Evolutionary conservation across 2,113 vertebrate genomes (phyloP).

Genomic region (Ellobius talpinus): DNA sequence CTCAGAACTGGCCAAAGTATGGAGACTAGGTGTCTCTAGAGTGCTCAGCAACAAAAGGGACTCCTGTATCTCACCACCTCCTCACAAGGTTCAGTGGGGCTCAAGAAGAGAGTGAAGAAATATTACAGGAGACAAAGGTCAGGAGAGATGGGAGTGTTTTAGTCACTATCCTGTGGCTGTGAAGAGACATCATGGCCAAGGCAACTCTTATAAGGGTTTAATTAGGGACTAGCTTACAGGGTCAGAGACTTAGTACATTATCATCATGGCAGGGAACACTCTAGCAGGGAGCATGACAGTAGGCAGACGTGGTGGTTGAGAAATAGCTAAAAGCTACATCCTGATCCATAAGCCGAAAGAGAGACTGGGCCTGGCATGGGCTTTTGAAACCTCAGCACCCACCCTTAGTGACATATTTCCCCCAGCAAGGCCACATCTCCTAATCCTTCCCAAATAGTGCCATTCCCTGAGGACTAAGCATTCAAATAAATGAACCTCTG

Average conservation of each 20-base stretch:
- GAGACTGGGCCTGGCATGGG: background rate
- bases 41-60: background rate
- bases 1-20: background rate
- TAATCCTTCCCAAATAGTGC: background rate
- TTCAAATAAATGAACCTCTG: background rate
- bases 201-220: background rate
- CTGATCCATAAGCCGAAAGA: background rate
- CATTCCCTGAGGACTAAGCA: background rate
- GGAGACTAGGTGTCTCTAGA: background rate
- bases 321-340: background rate
- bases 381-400: background rate
- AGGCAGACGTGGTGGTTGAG: background rate
- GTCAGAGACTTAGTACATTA: background rate
- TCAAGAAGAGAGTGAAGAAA: background rate
- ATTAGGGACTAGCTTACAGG: background rate
- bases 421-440: background rate
- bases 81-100: background rate
- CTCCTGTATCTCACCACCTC: background rate
- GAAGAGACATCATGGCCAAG: background rate
- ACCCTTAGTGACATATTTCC: background rate
- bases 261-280: background rate
- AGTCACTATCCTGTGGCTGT: background rate
- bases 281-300: background rate
- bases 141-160: background rate
- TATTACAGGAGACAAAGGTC: background rate